phyloP scores from a whole-genome alignment of 2,888 invertebrate species.

The Hofmannophila pseudospretella region DNA sequence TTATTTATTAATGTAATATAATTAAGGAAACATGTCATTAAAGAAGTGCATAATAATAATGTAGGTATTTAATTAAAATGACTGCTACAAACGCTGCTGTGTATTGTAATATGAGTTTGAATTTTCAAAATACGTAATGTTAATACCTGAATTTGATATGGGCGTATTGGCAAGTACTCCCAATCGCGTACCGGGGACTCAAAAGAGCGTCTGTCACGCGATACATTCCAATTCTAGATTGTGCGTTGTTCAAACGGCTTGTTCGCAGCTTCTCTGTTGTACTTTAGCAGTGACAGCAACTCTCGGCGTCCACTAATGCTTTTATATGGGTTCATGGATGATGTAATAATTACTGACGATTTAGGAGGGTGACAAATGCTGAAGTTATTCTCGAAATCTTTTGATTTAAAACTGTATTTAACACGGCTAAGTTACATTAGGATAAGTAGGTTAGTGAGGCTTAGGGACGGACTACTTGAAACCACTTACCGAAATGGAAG shows the following conservation, averaged over 20 bases:
- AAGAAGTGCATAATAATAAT: no score
- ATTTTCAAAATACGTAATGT: no score
- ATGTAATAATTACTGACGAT: not conserved
- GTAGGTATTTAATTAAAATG: no score
- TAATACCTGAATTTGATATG: not conserved
- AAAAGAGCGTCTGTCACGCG: slow-evolving; percentile 17
- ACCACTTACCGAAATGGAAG: not conserved
- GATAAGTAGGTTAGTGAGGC: slow-evolving; percentile 7
- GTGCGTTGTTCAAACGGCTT: slow-evolving; percentile 20
- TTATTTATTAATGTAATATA: no score
- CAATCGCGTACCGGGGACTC: not conserved
- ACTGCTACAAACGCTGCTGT: no score
- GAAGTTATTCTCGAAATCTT: not conserved
- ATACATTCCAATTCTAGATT: slow-evolving; percentile 44
- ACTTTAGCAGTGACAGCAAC: slow-evolving; percentile 16
- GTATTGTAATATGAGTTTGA: no score
- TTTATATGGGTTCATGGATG: slow-evolving; percentile 25
- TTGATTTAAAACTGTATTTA: not conserved
- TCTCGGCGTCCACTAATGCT: slow-evolving; percentile 15
- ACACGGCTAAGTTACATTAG: slow-evolving; percentile 7
- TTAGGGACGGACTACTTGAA: no score
- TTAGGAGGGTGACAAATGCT: slow-evolving; percentile 8
- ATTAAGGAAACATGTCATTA: no score
- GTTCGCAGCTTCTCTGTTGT: slow-evolving; percentile 20
- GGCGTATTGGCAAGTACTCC: slow-evolving; percentile 4